A percentile compares a stretch with the other conserved stretches of the same genome.
These are phyloP conservation scores for Oryzias woworae DNA, from an alignment of 2,113 vertebrate genomes.

Conservation along the genomic window DNA sequence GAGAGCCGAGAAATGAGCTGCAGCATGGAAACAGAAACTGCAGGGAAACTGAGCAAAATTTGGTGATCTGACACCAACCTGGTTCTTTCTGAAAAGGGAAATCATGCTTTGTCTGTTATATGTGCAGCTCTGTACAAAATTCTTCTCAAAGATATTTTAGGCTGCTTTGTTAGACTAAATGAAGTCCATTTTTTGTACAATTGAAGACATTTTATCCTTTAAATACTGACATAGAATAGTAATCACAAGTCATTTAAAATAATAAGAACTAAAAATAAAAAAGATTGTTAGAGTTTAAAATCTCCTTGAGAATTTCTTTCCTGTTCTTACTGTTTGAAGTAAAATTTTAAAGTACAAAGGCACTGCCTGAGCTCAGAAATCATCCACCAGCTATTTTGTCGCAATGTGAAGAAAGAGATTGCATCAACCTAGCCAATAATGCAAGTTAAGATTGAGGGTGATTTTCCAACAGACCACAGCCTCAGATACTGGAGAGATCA, in stretches of 20 bases:
- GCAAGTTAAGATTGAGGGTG: slow-evolving; percentile 52
- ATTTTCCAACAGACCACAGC: slow-evolving; percentile 42
- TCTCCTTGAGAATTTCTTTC: not conserved
- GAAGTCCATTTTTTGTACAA: too few species aligned
- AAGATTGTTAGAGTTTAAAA: not conserved
- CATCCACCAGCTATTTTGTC: slow-evolving; percentile 39
- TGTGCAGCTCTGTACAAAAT: slow-evolving; percentile 44
- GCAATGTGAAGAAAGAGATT: slow-evolving; percentile 52
- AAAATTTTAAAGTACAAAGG: slow-evolving; percentile 45
- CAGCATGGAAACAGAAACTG: slow-evolving; percentile 39
- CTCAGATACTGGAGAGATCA: slow-evolving; percentile 31
- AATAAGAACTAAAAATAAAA: too few species aligned
- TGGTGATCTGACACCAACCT: slow-evolving; percentile 19
- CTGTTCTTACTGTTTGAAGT: slow-evolving; percentile 16
- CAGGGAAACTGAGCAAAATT: slow-evolving; percentile 19
- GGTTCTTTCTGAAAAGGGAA: slow-evolving; percentile 34
- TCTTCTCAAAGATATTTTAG: slow-evolving; percentile 42
- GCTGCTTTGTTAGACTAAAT: too few species aligned
- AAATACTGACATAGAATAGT: slow-evolving; percentile 45
- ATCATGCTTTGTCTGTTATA: slow-evolving; percentile 55
- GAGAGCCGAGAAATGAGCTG: slow-evolving; percentile 49
- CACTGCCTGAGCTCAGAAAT: slow-evolving; percentile 31
- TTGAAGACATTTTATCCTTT: too few species aligned
- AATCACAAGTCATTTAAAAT: too few species aligned
- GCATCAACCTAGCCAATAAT: slow-evolving; percentile 64